Conservation (phyloP, 2,797 vertebrate genomes). For the Dallia pectoralis region DNA sequence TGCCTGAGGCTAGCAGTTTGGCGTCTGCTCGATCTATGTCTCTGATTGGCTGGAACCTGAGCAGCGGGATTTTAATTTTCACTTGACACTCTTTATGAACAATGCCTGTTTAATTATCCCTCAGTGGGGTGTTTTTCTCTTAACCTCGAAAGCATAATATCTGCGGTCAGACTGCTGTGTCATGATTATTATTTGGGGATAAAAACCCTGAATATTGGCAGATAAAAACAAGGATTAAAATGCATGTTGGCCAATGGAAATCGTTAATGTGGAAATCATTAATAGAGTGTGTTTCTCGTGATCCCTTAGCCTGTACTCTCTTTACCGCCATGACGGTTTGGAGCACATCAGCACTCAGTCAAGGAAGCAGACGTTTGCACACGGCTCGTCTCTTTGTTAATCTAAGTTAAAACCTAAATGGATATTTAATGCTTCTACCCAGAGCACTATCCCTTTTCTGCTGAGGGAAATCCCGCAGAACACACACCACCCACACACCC, state of each 20-base stretch:
- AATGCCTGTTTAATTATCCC: background rate
- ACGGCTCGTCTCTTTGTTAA: conserved; percentile 57
- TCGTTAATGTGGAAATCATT: background rate
- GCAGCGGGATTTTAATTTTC: background rate
- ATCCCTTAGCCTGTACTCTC: background rate
- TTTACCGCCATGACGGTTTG: background rate
- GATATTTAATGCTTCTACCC: conserved; percentile 71
- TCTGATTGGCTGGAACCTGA: background rate
- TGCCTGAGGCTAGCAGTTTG: background rate
- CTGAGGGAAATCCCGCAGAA: conserved; percentile 58
- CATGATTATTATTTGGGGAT: no score
- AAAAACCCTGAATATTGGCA: no score
- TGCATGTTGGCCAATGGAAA: no score
- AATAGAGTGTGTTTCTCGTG: background rate
- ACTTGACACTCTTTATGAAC: background rate
- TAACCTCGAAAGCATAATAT: background rate
- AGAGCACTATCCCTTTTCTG: conserved; percentile 67
- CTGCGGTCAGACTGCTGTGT: no score
- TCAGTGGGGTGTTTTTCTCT: background rate
- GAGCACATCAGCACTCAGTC: conserved; percentile 19
- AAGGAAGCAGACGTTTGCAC: conserved; percentile 2
- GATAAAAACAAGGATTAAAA: no score
- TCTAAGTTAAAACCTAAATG: conserved; percentile 80
- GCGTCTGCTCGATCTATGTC: background rate
- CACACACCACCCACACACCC: background rate